Conservation (phyloP, 92 coral and sea anemone genomes). For the Parazoanthus atlanticus region DNA sequence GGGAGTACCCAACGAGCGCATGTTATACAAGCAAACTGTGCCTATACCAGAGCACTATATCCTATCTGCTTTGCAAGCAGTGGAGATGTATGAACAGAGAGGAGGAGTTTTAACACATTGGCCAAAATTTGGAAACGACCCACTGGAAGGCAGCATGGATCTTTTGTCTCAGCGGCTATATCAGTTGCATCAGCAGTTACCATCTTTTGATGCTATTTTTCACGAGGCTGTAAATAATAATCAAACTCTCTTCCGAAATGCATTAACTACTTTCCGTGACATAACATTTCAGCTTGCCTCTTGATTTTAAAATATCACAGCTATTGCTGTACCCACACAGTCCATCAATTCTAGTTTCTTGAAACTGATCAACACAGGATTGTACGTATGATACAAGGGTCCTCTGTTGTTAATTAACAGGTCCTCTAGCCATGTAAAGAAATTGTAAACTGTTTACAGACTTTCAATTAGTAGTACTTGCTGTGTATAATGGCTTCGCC, state of each 20-base stretch:
- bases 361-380: no score
- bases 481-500: no score
- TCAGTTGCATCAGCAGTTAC: constrained; percentile 3
- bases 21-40: constrained; percentile 1
- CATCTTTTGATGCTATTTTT: constrained; percentile 11
- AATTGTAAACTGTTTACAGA: no score
- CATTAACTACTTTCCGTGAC: constrained; percentile 9
- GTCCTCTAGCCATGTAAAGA: no score
- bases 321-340: no score
- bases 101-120: background rate
- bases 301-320: no score
- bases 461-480: no score
- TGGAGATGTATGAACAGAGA: constrained; percentile 2
- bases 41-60: constrained; percentile 4
- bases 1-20: constrained; percentile 6
- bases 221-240: constrained; percentile 12
- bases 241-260: constrained; percentile 3
- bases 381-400: no score
- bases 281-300: no score
- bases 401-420: no score
- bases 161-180: constrained; percentile 8
- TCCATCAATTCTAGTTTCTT: no score
- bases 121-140: constrained; percentile 17
- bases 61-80: background rate
- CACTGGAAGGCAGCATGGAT: constrained; percentile 7